Evolutionary conservation across 2,888 invertebrate genomes (phyloP).

Genomic region (Amphipyra tragopoginis): DNA sequence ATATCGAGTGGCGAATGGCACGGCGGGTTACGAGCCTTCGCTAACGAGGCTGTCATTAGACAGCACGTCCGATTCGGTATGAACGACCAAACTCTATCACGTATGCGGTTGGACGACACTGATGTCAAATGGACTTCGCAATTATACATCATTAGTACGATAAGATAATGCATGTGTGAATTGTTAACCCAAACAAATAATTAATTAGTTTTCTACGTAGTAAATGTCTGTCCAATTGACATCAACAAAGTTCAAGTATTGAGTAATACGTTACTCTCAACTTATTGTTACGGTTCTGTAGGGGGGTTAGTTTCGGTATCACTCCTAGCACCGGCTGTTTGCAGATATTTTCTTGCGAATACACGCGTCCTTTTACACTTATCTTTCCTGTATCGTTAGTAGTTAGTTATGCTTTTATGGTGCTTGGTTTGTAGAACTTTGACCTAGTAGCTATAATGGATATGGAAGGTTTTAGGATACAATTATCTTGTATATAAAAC

Average conservation of each 20-base stretch:
- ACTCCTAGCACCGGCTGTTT: slow-evolving; percentile 60
- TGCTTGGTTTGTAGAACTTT: slow-evolving; percentile 70
- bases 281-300: slow-evolving; percentile 55
- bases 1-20: slow-evolving; percentile 86
- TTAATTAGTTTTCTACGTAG: slow-evolving; percentile 45
- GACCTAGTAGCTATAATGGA: slow-evolving; percentile 37
- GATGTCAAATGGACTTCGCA: slow-evolving; percentile 67
- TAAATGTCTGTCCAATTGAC: slow-evolving; percentile 58
- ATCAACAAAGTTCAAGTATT: slow-evolving; percentile 64
- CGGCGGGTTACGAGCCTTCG: slow-evolving; percentile 87
- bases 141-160: slow-evolving; percentile 47
- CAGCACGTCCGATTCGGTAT: slow-evolving; percentile 90
- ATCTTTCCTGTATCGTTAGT: slow-evolving; percentile 42
- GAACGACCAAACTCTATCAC: slow-evolving; percentile 68
- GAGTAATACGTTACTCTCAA: slow-evolving; percentile 61
- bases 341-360: slow-evolving; percentile 46
- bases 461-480: slow-evolving; percentile 51
- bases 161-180: slow-evolving; percentile 44
- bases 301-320: slow-evolving; percentile 71
- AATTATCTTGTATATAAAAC: slow-evolving; percentile 18
- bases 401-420: slow-evolving; percentile 64
- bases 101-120: slow-evolving; percentile 72
- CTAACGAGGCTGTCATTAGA: slow-evolving; percentile 87
- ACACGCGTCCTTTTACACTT: slow-evolving; percentile 53
- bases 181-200: slow-evolving; percentile 45